A percentile compares a stretch with the other conserved stretches of the same genome.
Conservation (phyloP, 2,113 vertebrate genomes). For the Cygnus atratus region DNA sequence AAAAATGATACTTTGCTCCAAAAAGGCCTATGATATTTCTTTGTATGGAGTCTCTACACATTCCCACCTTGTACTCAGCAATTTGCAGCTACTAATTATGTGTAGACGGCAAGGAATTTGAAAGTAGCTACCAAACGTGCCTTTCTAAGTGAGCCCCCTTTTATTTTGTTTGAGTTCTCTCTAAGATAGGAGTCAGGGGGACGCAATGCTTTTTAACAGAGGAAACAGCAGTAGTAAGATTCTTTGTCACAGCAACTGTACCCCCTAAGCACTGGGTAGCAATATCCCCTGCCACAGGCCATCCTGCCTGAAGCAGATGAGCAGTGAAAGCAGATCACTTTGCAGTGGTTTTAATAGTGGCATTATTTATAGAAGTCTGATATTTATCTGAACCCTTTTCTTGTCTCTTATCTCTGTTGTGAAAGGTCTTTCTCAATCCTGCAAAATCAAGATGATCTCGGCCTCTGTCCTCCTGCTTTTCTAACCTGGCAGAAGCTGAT, state of each 20-base stretch:
- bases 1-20: background rate
- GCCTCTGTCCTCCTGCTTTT: background rate
- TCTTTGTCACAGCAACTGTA: no score
- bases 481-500: background rate
- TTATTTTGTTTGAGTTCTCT: background rate
- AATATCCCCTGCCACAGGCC: background rate
- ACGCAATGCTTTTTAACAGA: fast-evolving
- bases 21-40: background rate
- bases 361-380: background rate
- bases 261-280: background rate
- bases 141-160: background rate
- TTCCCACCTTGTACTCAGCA: background rate
- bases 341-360: background rate
- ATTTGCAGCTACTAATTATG: background rate
- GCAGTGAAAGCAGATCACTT: background rate
- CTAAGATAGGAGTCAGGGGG: background rate
- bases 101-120: background rate
- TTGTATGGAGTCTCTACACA: background rate
- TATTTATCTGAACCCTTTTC: background rate
- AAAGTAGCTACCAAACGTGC: background rate
- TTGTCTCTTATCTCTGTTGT: background rate
- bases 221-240: background rate
- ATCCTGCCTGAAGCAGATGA: background rate
- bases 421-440: background rate
- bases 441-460: background rate